Percentiles rank a stretch among this genome's conserved stretches.
Evolutionary conservation across 2,113 vertebrate species (phyloP).

Genomic region (Myiagra hebetior): DNA sequence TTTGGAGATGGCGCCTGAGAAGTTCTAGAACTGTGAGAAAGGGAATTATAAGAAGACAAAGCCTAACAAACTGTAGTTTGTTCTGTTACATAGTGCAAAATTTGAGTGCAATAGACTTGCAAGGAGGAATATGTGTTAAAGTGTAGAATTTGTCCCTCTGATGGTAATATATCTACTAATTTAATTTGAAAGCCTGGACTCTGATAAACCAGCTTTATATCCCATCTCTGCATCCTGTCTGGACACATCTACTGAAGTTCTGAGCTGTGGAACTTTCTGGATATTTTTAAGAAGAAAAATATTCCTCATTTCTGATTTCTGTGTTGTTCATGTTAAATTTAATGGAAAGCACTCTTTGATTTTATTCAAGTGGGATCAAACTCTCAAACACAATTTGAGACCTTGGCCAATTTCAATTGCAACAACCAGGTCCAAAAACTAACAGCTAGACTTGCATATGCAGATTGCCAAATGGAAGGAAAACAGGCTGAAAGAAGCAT

Average conservation of each 20-base stretch:
- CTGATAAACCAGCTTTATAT: neutral
- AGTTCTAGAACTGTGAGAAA: neutral
- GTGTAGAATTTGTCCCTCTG: neutral
- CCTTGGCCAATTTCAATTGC: neutral
- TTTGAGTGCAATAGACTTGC: neutral
- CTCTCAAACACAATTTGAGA: conserved; percentile 51
- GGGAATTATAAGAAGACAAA: neutral
- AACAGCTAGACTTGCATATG: neutral
- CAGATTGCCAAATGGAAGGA: conserved; percentile 36
- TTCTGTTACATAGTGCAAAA: neutral
- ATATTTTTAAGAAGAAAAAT: conserved; percentile 7
- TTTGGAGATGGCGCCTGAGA: neutral
- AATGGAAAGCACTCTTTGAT: conserved; percentile 19
- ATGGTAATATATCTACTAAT: neutral
- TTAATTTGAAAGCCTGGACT: neutral
- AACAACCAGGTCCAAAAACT: conserved; percentile 1
- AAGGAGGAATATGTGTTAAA: neutral
- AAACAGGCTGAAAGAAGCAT: conserved; percentile 6
- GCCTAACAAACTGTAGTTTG: neutral
- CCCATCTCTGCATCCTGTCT: neutral
- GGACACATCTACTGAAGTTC: neutral
- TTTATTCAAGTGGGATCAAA: conserved; percentile 35
- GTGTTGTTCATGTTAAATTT: conserved; percentile 1
- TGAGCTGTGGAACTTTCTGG: neutral
- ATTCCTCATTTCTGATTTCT: neutral